phyloP scores from a whole-genome alignment of 1,140 invertebrate genomes.

The Globodera ellingtonae region DNA sequence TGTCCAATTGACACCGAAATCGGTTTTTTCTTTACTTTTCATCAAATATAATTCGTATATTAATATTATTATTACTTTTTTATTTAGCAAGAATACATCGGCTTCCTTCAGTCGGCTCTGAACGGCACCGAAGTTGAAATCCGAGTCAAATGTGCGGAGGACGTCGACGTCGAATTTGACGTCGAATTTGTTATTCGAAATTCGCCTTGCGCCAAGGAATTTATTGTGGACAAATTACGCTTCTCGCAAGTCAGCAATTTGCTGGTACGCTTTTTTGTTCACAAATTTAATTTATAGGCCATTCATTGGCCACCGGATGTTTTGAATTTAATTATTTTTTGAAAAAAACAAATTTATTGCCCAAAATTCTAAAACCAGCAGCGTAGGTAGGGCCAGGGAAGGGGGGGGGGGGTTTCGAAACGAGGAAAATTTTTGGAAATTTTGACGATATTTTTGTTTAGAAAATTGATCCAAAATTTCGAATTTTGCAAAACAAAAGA shows the following conservation, averaged over 20 bases:
- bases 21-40: conserved; percentile 23
- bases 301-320: no score
- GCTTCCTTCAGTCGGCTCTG: conserved; percentile 62
- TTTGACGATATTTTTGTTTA: no score
- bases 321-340: no score
- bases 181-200: conserved; percentile 59
- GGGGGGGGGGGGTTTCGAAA: no score
- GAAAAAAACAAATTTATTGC: background rate
- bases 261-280: conserved; percentile 42
- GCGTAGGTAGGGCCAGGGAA: background rate
- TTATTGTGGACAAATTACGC: conserved; percentile 52
- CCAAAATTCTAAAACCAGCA: conserved; percentile 17
- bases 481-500: no score
- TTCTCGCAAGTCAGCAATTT: conserved; percentile 52
- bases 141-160: conserved; percentile 46
- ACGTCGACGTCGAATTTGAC: conserved; percentile 47
- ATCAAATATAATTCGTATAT: conserved; percentile 10
- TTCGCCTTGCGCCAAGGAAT: conserved; percentile 64
- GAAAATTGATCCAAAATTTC: no score
- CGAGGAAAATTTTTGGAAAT: no score
- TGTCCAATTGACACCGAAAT: conserved; percentile 38
- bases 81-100: conserved; percentile 60
- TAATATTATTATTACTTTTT: background rate
- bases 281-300: no score
- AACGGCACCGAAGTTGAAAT: conserved; percentile 63